Evolutionary conservation across 2,888 invertebrate species (phyloP).

Genomic region (Mythimna albipuncta): DNA sequence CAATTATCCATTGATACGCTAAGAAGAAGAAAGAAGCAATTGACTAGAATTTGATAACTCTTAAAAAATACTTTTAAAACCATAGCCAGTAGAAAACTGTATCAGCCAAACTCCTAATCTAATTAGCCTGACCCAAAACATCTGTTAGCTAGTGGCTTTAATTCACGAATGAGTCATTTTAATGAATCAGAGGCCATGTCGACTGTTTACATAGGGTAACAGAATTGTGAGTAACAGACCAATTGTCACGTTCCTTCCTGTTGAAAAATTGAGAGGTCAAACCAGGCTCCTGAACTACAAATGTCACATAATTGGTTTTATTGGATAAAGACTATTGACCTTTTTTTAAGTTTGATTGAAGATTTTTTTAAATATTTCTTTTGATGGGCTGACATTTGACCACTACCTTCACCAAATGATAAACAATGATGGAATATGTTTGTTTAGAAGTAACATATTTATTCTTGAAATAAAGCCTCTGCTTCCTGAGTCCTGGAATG

Average conservation of each 20-base stretch:
- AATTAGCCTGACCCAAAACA: conserved; percentile 26
- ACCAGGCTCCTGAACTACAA: neutral
- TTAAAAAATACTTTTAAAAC: conserved; percentile 8
- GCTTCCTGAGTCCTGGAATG: too few species aligned
- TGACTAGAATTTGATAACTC: neutral
- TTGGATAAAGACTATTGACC: neutral
- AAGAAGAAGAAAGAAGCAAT: neutral
- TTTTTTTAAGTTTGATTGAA: too few species aligned
- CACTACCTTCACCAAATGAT: too few species aligned
- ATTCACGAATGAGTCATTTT: conserved; percentile 45
- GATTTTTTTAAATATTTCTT: too few species aligned
- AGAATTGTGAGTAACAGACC: conserved; percentile 45
- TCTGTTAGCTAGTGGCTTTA: conserved; percentile 24
- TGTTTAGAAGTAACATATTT: too few species aligned
- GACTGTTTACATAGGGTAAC: conserved; percentile 34
- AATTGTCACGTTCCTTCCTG: conserved; percentile 26
- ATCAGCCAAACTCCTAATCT: conserved; percentile 24
- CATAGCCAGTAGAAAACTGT: neutral
- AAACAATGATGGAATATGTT: too few species aligned
- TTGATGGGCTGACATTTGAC: too few species aligned
- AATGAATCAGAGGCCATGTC: conserved; percentile 41
- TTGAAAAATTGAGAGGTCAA: conserved; percentile 19
- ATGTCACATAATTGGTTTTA: neutral
- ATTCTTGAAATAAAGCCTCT: too few species aligned
- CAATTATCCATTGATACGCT: neutral